These are phyloP conservation scores for Molossus molossus DNA, from an alignment of 2,797 vertebrate species.

Conservation along the genomic window DNA sequence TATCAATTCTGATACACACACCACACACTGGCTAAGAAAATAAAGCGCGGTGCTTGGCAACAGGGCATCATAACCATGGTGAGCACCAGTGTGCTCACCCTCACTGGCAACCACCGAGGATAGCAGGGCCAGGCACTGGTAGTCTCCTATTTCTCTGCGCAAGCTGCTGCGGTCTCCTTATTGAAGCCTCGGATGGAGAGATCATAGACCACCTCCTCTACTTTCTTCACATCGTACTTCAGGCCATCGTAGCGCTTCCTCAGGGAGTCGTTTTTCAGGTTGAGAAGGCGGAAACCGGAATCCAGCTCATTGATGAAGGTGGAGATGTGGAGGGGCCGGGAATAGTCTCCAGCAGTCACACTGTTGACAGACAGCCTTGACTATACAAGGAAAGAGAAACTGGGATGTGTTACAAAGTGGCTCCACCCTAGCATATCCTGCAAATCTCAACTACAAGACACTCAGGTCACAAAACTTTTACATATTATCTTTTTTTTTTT, in stretches of 20 bases:
- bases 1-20: constrained; percentile 82
- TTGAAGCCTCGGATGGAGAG: constrained; percentile 97
- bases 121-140: constrained; percentile 63
- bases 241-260: constrained; percentile 98
- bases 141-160: constrained; percentile 88
- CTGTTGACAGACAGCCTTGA: constrained; percentile 98
- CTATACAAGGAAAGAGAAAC: constrained; percentile 84
- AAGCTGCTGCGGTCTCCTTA: constrained; percentile 91
- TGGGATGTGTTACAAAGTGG: neutral
- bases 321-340: constrained; percentile 97
- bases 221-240: constrained; percentile 99
- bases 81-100: constrained; percentile 80
- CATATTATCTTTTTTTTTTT: neutral
- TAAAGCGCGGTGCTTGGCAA: constrained; percentile 86
- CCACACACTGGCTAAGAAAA: constrained; percentile 88
- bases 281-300: constrained; percentile 98
- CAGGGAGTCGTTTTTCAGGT: constrained; percentile 98
- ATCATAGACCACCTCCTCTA: constrained; percentile 99
- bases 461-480: neutral
- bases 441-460: neutral
- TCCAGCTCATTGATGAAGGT: constrained; percentile 98
- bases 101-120: constrained; percentile 85
- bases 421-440: neutral
- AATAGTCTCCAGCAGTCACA: constrained; percentile 97
- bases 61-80: constrained; percentile 86